Evolutionary conservation across 1,140 invertebrate genomes (phyloP).

Genomic region (Potamilus streckersoni): DNA sequence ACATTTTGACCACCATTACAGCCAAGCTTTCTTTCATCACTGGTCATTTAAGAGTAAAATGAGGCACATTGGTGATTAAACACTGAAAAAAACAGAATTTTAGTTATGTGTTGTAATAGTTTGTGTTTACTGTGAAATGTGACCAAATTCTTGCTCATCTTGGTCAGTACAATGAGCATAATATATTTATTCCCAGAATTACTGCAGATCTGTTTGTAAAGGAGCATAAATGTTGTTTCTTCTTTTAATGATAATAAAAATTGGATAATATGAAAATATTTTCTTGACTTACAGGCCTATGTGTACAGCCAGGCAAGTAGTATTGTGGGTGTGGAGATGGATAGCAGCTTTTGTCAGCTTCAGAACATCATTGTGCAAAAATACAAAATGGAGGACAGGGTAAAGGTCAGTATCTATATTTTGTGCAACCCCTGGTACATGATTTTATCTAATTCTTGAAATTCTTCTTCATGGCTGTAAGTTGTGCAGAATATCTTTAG

Average conservation of each 20-base stretch:
- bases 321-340: slow-evolving; percentile 80
- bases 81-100: too few species aligned
- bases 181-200: neutral
- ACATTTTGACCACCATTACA: too few species aligned
- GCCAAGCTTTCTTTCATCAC: too few species aligned
- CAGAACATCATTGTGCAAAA: slow-evolving; percentile 74
- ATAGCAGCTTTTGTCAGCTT: slow-evolving; percentile 75
- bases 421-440: too few species aligned
- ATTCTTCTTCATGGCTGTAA: neutral
- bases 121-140: too few species aligned
- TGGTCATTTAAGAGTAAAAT: too few species aligned
- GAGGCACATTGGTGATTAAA: too few species aligned
- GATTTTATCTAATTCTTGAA: too few species aligned
- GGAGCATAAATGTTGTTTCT: neutral
- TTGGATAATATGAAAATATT: neutral
- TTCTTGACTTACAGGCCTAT: slow-evolving; percentile 72
- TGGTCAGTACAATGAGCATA: too few species aligned
- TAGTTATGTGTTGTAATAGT: too few species aligned
- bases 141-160: too few species aligned
- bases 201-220: neutral
- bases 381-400: slow-evolving; percentile 67
- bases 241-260: neutral
- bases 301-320: slow-evolving; percentile 73
- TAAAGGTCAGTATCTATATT: slow-evolving; percentile 38
- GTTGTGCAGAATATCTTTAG: neutral